Base-by-base conservation (phyloP, 2,888 invertebrate species). In the Heliconius ismenius region DNA sequence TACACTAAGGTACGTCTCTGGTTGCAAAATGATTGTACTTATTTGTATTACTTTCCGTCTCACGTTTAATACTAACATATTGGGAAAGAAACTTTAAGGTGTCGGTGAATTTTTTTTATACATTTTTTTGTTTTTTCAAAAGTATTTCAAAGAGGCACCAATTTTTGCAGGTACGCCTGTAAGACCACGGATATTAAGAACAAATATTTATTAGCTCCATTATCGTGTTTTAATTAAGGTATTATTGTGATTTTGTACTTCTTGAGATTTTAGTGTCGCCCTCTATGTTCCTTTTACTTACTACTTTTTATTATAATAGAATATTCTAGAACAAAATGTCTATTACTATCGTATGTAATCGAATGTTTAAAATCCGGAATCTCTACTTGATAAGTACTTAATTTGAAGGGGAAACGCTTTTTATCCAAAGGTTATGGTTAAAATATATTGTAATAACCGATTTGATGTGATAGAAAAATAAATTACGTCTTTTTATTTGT, bases 301-400 rank as follows among this genome's bases (percentile, higher is more conserved):
- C 83, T 84, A 83, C 63, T 32, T 49, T 49, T 49, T 49, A 49
- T 49, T 74, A 76, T 63, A 74, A 64, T 76, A 74, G 67, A 78
- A 18, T 70, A n/a, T 58, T 58, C 70, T 70, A 58, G 58, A 62
- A 73, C 60, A 73, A 39, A 43, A 36, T 70, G 70, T 62, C 18
- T 70, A 9, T 70, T 32, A 15, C 70, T 39, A 58, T 21, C 11
- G 74, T n/a, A 68, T 79, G 76, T 79, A 81, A 79, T 81, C 78
- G 78, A 82, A 82, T 78, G 76, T 78, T 63, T 62, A 72, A 58
- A 74, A 70, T 70, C 69, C 83, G 87, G 92, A 93, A 93, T 93
- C 92, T 93, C 86, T 90, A 91, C 92, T 92, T 93, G 92, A 90
- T 84, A 90, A 92, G 93, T 93, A 93, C 93, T 93, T 92, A 91